Percentiles rank a stretch among this genome's conserved stretches.
These are phyloP conservation scores for Anthonomus grandis DNA, from an alignment of 1,140 invertebrate species.

Conservation along the genomic window DNA sequence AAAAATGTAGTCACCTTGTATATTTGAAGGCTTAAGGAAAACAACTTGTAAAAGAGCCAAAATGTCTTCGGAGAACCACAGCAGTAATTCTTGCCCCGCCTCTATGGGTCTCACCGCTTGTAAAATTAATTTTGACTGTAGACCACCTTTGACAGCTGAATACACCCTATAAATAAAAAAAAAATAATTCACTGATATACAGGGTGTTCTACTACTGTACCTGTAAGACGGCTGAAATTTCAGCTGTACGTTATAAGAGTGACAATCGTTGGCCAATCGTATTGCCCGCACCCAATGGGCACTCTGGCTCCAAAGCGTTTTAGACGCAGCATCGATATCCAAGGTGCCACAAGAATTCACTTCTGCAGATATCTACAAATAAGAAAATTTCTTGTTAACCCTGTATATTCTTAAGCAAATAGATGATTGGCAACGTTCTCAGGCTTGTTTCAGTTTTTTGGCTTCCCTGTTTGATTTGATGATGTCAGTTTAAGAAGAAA, in stretches of 20 bases:
- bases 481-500: too few species aligned
- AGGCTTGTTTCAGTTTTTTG: too few species aligned
- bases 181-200: background rate
- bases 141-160: slow-evolving; percentile 2
- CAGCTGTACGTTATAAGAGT: slow-evolving; percentile 63
- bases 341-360: slow-evolving; percentile 34
- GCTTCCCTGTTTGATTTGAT: too few species aligned
- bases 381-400: slow-evolving; percentile 4
- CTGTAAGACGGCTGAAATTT: slow-evolving; percentile 40
- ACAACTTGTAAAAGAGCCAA: slow-evolving; percentile 70
- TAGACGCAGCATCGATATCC: slow-evolving; percentile 37
- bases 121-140: slow-evolving; percentile 45
- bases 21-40: slow-evolving; percentile 75
- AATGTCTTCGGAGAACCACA: slow-evolving; percentile 81
- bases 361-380: slow-evolving; percentile 38
- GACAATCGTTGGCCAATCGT: slow-evolving; percentile 62
- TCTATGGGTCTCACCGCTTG: slow-evolving; percentile 53
- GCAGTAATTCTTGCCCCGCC: slow-evolving; percentile 60
- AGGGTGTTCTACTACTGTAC: slow-evolving; percentile 2
- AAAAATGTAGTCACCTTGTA: slow-evolving; percentile 70
- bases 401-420: background rate
- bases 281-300: slow-evolving; percentile 49
- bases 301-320: slow-evolving; percentile 33
- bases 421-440: too few species aligned
- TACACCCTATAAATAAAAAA: slow-evolving; percentile 9